phyloP scores from a whole-genome alignment of 1,140 invertebrate species.

The Nephila pilipes region DNA sequence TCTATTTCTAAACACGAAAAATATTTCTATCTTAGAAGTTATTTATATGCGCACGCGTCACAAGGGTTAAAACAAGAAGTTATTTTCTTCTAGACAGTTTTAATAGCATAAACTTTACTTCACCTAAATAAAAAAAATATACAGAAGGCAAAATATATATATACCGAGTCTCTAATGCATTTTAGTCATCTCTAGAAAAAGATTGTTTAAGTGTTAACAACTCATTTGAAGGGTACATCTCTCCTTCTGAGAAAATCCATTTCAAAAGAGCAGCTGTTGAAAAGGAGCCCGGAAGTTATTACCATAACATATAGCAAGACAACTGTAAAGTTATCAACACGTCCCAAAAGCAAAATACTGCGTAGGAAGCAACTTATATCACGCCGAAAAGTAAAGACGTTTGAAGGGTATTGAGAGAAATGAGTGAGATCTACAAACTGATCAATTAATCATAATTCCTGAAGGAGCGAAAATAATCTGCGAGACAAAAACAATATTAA shows the following conservation, averaged over 20 bases:
- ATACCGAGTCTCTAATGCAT: background rate
- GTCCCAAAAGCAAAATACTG: background rate
- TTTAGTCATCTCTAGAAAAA: background rate
- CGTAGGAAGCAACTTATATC: background rate
- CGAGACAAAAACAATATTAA: too few species aligned
- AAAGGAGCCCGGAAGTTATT: background rate
- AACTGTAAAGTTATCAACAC: background rate
- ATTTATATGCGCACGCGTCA: background rate
- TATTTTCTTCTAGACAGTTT: background rate
- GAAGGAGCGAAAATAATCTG: too few species aligned
- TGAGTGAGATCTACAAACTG: too few species aligned
- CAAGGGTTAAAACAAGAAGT: background rate
- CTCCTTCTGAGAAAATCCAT: background rate
- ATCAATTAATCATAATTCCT: too few species aligned
- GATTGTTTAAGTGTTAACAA: slow-evolving; percentile 17
- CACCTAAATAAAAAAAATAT: background rate
- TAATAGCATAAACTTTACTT: background rate
- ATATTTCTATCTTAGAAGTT: background rate
- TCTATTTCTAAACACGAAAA: background rate
- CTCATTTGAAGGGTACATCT: background rate
- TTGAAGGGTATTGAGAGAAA: background rate
- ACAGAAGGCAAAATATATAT: background rate
- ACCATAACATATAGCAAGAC: background rate
- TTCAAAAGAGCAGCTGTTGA: background rate
- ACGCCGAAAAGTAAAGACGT: background rate